Conservation (phyloP, 2,797 vertebrate species). For the Potorous gilbertii region DNA sequence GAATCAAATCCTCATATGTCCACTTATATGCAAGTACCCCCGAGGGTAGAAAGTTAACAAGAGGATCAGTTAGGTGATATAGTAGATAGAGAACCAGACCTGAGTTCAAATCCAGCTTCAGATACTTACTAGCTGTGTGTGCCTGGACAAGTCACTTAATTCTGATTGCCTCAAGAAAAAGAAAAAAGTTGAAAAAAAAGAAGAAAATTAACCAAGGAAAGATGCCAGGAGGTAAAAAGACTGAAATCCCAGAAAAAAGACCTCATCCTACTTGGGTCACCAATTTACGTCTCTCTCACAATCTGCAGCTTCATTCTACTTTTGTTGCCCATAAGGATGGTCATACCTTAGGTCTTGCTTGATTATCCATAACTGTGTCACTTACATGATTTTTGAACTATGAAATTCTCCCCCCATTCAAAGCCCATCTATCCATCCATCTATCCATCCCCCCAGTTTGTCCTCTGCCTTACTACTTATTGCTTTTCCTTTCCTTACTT, state of each 20-base stretch:
- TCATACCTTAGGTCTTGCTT: background rate
- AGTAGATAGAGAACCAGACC: background rate
- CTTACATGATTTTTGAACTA: background rate
- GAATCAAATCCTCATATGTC: background rate
- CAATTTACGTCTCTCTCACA: background rate
- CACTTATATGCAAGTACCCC: no score
- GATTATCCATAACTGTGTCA: background rate
- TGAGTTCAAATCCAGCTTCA: background rate
- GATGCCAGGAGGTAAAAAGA: background rate
- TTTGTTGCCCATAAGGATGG: background rate
- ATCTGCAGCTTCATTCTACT: background rate
- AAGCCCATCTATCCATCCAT: background rate
- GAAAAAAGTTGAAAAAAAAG: background rate
- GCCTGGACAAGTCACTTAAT: background rate
- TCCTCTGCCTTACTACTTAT: background rate
- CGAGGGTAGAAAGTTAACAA: background rate
- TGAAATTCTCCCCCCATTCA: background rate
- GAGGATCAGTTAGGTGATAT: no score
- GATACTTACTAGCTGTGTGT: background rate
- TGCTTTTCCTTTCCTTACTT: background rate
- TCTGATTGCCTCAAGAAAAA: background rate
- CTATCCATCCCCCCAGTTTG: background rate
- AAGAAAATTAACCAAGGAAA: background rate
- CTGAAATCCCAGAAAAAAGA: background rate
- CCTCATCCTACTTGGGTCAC: background rate